A percentile compares a stretch with the other conserved stretches of the same genome.
phyloP scores from a whole-genome alignment of 1,140 invertebrate species.

The Drosophila tristis region DNA sequence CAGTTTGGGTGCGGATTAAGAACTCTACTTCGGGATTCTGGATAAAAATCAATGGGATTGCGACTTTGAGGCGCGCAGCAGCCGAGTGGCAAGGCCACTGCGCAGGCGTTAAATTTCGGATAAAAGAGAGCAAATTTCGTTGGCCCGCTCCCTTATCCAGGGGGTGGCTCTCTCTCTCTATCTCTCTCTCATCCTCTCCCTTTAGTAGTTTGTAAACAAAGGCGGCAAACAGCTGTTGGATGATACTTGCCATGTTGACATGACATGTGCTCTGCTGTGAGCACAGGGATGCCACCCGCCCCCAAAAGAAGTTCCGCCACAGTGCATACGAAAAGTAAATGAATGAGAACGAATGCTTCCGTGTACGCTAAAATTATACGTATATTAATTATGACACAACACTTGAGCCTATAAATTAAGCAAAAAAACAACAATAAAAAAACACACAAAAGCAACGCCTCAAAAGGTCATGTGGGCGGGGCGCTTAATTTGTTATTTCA shows the following conservation, averaged over 20 bases:
- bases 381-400: conserved; percentile 62
- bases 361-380: conserved; percentile 16
- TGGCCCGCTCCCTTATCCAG: conserved; percentile 5
- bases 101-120: conserved; percentile 39
- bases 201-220: conserved; percentile 71
- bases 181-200: not conserved
- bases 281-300: conserved; percentile 32
- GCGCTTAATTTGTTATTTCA: conserved; percentile 36
- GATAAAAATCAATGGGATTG: conserved; percentile 77
- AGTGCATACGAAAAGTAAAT: conserved; percentile 61
- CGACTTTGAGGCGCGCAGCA: conserved; percentile 69
- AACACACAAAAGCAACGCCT: conserved; percentile 26
- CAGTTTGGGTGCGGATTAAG: conserved; percentile 79
- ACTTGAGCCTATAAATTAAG: conserved; percentile 56
- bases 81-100: conserved; percentile 16
- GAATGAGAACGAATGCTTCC: conserved; percentile 28
- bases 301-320: conserved; percentile 20
- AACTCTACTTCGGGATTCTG: conserved; percentile 72
- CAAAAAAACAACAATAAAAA: conserved; percentile 10
- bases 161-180: conserved; percentile 14
- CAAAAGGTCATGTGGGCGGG: conserved; percentile 67
- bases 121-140: conserved; percentile 36
- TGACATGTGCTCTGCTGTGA: conserved; percentile 17
- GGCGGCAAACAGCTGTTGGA: conserved; percentile 62
- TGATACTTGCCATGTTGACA: conserved; percentile 34